Evolutionary conservation across 2,888 invertebrate species (phyloP).

Genomic region (Lepetodrilus schrolli): DNA sequence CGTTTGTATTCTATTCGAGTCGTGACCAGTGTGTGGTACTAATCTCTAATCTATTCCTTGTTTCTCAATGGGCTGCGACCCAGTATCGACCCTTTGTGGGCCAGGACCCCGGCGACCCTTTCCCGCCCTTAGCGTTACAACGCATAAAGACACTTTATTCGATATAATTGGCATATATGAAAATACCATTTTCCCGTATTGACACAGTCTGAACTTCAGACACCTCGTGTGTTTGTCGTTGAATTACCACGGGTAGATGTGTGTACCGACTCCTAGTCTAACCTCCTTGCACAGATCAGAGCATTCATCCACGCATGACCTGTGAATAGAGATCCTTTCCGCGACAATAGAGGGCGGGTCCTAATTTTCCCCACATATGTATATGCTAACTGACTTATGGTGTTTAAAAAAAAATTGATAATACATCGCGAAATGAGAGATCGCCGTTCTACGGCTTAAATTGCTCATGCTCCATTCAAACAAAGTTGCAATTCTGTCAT

Average conservation of each 20-base stretch:
- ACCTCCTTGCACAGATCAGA: not conserved
- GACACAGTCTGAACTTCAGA: not conserved
- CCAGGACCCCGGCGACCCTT: not conserved
- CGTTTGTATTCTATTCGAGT: too few species aligned
- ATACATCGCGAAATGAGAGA: not conserved
- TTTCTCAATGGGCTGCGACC: not conserved
- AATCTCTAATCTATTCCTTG: too few species aligned
- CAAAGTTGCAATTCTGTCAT: not conserved
- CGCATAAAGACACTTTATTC: not conserved
- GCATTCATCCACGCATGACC: not conserved
- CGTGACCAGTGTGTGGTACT: too few species aligned
- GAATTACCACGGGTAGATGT: not conserved
- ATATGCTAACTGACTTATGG: not conserved
- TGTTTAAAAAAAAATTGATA: too few species aligned
- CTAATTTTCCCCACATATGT: not conserved
- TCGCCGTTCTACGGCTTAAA: too few species aligned
- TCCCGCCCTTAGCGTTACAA: not conserved
- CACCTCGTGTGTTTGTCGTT: not conserved
- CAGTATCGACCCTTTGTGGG: not conserved
- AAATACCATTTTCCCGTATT: not conserved
- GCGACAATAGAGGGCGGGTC: not conserved
- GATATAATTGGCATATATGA: not conserved
- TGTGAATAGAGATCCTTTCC: not conserved
- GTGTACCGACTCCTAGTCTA: conserved; percentile 4
- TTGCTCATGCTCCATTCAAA: not conserved